A percentile compares a stretch with the other conserved stretches of the same genome.
These are phyloP conservation scores for Amphibalanus amphitrite DNA, from an alignment of 1,140 invertebrate genomes.

Conservation along the genomic window DNA sequence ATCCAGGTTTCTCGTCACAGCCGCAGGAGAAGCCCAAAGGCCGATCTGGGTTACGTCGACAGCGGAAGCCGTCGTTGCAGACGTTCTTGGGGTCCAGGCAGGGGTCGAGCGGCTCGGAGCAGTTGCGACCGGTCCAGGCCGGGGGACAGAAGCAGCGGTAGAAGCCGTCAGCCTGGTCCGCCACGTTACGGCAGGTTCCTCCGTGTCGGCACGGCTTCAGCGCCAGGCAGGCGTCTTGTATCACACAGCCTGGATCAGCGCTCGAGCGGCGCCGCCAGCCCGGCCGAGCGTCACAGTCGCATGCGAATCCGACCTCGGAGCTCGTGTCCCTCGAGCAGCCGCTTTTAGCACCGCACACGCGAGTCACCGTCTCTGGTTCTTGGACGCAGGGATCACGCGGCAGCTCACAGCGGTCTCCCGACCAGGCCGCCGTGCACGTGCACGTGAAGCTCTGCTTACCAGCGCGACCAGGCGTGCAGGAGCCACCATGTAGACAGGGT, in stretches of 20 bases:
- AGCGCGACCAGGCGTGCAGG: not conserved
- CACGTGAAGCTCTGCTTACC: not conserved
- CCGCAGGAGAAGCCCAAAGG: not conserved
- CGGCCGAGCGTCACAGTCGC: not conserved
- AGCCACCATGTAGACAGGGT: not conserved
- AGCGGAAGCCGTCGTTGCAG: not conserved
- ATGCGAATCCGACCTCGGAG: not conserved
- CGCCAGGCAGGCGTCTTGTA: constrained; percentile 15
- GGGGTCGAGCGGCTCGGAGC: not conserved
- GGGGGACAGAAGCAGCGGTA: not conserved
- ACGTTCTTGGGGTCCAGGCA: not conserved
- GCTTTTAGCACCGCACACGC: not conserved
- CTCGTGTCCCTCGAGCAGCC: not conserved
- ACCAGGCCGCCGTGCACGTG: not conserved
- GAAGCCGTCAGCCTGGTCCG: not conserved
- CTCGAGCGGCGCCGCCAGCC: not conserved
- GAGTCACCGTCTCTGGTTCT: not conserved
- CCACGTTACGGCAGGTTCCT: constrained; percentile 10
- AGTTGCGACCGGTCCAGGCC: not conserved
- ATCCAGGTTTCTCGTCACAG: not conserved
- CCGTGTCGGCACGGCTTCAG: constrained; percentile 29
- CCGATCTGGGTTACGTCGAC: not conserved
- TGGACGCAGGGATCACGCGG: not conserved
- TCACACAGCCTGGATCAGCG: constrained; percentile 15
- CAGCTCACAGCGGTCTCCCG: not conserved